Conservation (phyloP, 2,888 invertebrate species). For the Leucoptera coffeella region DNA sequence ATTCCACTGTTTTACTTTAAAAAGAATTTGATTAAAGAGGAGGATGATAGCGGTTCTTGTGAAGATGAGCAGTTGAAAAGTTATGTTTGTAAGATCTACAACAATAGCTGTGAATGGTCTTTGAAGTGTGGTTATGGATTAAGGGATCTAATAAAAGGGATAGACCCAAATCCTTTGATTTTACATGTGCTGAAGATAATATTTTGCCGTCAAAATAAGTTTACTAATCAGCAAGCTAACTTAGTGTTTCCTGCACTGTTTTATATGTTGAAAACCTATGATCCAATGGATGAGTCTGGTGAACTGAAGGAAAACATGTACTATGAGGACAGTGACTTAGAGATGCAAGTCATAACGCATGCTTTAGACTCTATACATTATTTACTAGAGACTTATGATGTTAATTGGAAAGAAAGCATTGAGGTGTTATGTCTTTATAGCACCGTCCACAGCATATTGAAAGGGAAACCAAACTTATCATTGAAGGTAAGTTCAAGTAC, state of each 20-base stretch:
- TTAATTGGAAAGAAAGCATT: slow-evolving; percentile 73
- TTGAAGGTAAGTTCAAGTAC: slow-evolving; percentile 34
- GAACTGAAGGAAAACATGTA: slow-evolving; percentile 11
- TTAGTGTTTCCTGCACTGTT: slow-evolving; percentile 58
- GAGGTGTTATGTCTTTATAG: slow-evolving; percentile 63
- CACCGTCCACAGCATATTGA: slow-evolving; percentile 26
- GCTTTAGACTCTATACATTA: slow-evolving; percentile 59
- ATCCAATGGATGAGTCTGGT: slow-evolving; percentile 16
- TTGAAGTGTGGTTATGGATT: slow-evolving; percentile 54
- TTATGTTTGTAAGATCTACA: slow-evolving; percentile 55
- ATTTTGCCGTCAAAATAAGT: slow-evolving; percentile 49
- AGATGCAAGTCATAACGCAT: slow-evolving; percentile 51
- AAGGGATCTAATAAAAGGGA: slow-evolving; percentile 45
- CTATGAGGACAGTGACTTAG: slow-evolving; percentile 21
- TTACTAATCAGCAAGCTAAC: slow-evolving; percentile 57
- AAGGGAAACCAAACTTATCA: slow-evolving; percentile 28
- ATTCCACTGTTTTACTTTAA: too few relatives aligned
- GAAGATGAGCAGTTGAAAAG: slow-evolving; percentile 49
- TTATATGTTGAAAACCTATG: slow-evolving; percentile 54
- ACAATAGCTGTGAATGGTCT: slow-evolving; percentile 58
- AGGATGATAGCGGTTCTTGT: slow-evolving; percentile 9
- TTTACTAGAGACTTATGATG: slow-evolving; percentile 61
- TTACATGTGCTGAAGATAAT: slow-evolving; percentile 51
- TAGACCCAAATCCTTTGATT: slow-evolving; percentile 31
- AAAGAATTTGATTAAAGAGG: too few relatives aligned